These are phyloP conservation scores for Drosophila formosana DNA, from an alignment of 2,888 invertebrate genomes.

Conservation along the genomic window DNA sequence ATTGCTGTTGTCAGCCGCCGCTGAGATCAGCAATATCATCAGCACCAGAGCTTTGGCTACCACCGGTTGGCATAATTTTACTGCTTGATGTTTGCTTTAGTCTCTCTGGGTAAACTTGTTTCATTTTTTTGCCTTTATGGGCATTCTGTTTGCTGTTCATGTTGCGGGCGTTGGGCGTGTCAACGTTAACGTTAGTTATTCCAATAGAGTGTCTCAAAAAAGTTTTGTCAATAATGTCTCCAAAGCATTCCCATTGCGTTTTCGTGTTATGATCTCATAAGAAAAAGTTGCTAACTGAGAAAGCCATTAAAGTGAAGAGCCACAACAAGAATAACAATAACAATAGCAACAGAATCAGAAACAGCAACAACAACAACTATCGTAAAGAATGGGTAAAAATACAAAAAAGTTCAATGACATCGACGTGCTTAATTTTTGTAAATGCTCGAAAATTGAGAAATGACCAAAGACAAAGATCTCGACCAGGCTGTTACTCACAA, in stretches of 20 bases:
- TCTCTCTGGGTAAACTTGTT: conserved; percentile 63
- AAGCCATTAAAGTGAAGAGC: conserved; percentile 41
- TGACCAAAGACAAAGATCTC: conserved; percentile 51
- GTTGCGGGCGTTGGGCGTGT: conserved; percentile 57
- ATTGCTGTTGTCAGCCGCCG: conserved; percentile 39
- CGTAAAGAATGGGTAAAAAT: conserved; percentile 35
- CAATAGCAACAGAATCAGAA: conserved; percentile 3
- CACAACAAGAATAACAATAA: conserved; percentile 41
- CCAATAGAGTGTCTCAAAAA: conserved; percentile 34
- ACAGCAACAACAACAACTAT: conserved; percentile 22
- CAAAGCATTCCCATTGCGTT: conserved; percentile 39
- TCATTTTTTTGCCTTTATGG: conserved; percentile 51
- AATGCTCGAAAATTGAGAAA: conserved; percentile 41
- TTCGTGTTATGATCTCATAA: conserved; percentile 74
- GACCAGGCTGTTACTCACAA: conserved; percentile 11
- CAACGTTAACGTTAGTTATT: conserved; percentile 36
- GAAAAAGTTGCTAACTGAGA: conserved; percentile 60
- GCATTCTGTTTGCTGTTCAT: conserved; percentile 34
- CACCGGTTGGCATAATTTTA: conserved; percentile 39
- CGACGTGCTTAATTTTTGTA: conserved; percentile 33
- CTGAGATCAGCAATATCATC: conserved; percentile 65
- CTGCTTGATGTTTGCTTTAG: conserved; percentile 33
- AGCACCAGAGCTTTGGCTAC: conserved; percentile 17
- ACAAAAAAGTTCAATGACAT: conserved; percentile 65
- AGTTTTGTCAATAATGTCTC: conserved; percentile 72